Evolutionary conservation across 2,888 invertebrate species (phyloP), one percentile per base, ranked within the genome.

Genomic region (Augochlorella aurata): DNA sequence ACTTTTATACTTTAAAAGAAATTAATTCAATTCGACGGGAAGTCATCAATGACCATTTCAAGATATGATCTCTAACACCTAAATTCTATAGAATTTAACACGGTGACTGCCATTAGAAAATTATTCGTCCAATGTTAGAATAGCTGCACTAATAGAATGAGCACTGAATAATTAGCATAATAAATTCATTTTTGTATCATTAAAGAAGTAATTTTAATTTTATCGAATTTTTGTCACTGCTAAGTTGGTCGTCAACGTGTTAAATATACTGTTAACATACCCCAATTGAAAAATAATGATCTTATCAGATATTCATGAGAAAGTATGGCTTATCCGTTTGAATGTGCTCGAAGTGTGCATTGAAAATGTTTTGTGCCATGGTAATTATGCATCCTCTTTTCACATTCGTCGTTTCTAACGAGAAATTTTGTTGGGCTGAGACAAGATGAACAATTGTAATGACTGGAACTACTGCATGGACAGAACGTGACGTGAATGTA

Each of bases 401-500:
- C 47, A 50, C 71, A 82, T 38, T 63, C 45, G 38, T 52, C 45
- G 45, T 65, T 65, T 54, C 49, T 63, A 79, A 66, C 54, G 21
- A 77, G 44, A 65, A 80, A 82, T 84, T 73, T 63, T 52, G 45
- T 50, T 77, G 65, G 71, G 1, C 52, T 71, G 47, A n/a, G 68
- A 44, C 24, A n/a, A 70, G 61, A 73, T 69, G 78, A 73, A 21
- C 21, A 50, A 79, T 29, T 61, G 54, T 77, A 70, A 77, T 77
- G 67, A 78, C 75, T 61, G 80, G 74, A 58, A 81, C 65, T 73
- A 75, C 69, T 65, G 74, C 68, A 77, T 49, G 73, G 44, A 69
- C 38, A 75, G 79, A 67, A 74, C 52, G 67, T 82, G 85, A 83
- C 83, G 85, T 86, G 84, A 81, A 88, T 86, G 54, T 82, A 80